Conservation (phyloP, 2,797 vertebrate genomes). For the Sebastiscus albofasciatus region DNA sequence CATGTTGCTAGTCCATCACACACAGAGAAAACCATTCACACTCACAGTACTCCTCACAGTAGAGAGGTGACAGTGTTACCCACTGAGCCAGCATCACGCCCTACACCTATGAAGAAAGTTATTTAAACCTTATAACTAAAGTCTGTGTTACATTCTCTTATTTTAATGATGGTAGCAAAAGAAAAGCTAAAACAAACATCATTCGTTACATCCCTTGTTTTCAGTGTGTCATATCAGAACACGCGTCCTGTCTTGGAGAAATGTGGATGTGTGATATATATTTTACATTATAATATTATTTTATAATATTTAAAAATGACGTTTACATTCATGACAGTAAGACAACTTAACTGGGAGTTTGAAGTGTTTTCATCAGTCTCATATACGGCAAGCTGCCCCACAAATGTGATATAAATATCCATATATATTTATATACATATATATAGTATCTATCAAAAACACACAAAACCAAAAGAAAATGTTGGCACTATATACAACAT, state of each 20-base stretch:
- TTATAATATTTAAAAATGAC: background rate
- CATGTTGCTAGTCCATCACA: too few species aligned
- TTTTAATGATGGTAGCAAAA: background rate
- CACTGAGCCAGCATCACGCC: background rate
- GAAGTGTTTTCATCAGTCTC: background rate
- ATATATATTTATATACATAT: too few species aligned
- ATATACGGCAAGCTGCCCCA: background rate
- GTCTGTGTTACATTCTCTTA: background rate
- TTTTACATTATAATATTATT: constrained; percentile 3
- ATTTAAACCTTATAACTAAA: background rate
- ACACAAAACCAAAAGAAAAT: background rate
- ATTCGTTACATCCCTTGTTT: background rate
- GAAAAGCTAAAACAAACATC: background rate
- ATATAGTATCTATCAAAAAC: background rate
- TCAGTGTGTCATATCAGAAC: too few species aligned
- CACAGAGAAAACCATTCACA: too few species aligned
- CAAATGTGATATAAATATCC: background rate
- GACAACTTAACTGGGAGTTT: background rate
- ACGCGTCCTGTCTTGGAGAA: background rate
- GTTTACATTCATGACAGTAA: background rate
- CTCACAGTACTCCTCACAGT: too few species aligned
- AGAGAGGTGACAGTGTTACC: background rate
- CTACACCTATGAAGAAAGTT: background rate
- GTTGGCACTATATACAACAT: background rate
- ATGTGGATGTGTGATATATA: background rate